These are phyloP conservation scores for Champsocephalus gunnari DNA, from an alignment of 2,797 vertebrate species.

Conservation along the genomic window DNA sequence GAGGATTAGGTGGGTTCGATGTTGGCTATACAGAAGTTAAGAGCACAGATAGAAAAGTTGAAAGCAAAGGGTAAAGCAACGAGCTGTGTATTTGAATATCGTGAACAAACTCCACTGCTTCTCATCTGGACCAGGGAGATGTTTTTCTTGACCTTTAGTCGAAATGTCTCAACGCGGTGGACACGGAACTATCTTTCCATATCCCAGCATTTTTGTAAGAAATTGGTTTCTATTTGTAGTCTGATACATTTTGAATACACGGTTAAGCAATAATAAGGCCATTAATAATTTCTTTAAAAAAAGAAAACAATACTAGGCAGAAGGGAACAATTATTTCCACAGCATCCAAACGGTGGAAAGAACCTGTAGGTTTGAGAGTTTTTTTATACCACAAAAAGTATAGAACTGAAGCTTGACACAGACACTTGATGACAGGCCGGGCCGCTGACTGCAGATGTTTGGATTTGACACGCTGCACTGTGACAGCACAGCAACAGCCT, in stretches of 20 bases:
- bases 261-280: slow-evolving; percentile 15
- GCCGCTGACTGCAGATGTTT: slow-evolving; percentile 58
- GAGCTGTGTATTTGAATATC: slow-evolving; percentile 13
- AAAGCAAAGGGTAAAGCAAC: slow-evolving; percentile 16
- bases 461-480: slow-evolving; percentile 48
- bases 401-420: slow-evolving; percentile 21
- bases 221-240: not conserved
- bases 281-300: slow-evolving; percentile 31
- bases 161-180: not conserved
- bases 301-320: not conserved
- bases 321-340: not conserved
- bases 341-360: not conserved
- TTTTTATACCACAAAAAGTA: slow-evolving; percentile 18
- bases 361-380: slow-evolving; percentile 14
- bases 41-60: slow-evolving; percentile 9
- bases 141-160: not conserved
- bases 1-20: slow-evolving; percentile 27
- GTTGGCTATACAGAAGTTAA: not conserved
- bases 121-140: slow-evolving; percentile 5
- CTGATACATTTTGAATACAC: slow-evolving; percentile 39
- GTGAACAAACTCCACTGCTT: not conserved
- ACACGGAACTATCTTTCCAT: not conserved
- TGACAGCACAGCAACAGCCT: slow-evolving; percentile 48
- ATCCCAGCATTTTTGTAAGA: not conserved
- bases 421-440: slow-evolving; percentile 44